A percentile compares a stretch with the other conserved stretches of the same genome.
Evolutionary conservation across 1,140 invertebrate genomes (phyloP).

Genomic region (Teleopsis dalmanni): DNA sequence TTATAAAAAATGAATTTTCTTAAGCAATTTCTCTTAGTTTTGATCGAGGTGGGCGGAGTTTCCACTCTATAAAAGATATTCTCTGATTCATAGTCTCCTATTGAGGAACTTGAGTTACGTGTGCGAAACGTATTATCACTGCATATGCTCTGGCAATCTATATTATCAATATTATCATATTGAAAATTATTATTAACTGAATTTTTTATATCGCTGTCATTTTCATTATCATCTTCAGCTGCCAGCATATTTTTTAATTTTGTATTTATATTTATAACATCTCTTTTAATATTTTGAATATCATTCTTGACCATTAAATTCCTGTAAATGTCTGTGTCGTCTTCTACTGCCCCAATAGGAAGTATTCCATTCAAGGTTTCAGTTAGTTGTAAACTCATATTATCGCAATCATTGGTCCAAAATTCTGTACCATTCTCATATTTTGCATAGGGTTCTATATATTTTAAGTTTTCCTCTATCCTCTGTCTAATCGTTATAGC

Average conservation of each 20-base stretch:
- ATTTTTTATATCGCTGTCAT: slow-evolving; percentile 13
- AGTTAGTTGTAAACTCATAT: slow-evolving; percentile 27
- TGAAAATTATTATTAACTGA: slow-evolving; percentile 12
- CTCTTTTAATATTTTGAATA: slow-evolving; percentile 11
- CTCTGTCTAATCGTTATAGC: too few relatives aligned
- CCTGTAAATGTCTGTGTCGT: slow-evolving; percentile 8
- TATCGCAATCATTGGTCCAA: slow-evolving; percentile 30
- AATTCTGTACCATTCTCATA: slow-evolving; percentile 31
- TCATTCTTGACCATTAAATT: slow-evolving; percentile 15
- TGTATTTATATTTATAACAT: slow-evolving; percentile 10
- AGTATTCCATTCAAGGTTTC: slow-evolving; percentile 36
- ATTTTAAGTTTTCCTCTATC: too few relatives aligned
- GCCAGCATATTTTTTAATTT: slow-evolving; percentile 20
- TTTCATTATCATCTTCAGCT: slow-evolving; percentile 11
- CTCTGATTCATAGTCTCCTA: slow-evolving; percentile 41
- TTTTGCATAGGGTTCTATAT: slow-evolving; percentile 32
- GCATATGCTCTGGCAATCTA: slow-evolving; percentile 21
- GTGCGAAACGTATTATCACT: slow-evolving; percentile 36
- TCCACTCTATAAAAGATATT: too few relatives aligned
- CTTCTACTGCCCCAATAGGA: slow-evolving; percentile 33
- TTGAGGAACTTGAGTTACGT: slow-evolving; percentile 39
- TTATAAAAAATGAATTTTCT: too few relatives aligned
- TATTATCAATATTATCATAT: slow-evolving; percentile 1
- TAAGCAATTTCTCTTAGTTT: too few relatives aligned
- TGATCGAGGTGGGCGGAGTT: too few relatives aligned